These are phyloP conservation scores for Numenius arquata DNA, from an alignment of 2,113 vertebrate genomes.

Conservation along the genomic window DNA sequence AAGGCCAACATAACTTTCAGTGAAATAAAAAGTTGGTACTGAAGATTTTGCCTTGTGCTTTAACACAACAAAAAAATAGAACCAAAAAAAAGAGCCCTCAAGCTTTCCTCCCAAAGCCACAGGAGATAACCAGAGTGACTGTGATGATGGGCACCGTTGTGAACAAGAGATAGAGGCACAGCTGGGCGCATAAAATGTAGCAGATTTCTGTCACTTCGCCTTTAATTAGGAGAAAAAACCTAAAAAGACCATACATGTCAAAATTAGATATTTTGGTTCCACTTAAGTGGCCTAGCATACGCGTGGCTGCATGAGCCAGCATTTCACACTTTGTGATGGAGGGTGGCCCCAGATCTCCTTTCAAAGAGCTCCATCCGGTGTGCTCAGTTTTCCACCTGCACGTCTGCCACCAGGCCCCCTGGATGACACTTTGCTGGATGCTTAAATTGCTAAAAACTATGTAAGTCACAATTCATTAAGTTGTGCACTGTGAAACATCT, in stretches of 20 bases:
- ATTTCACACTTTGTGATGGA: not conserved
- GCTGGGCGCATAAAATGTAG: not conserved
- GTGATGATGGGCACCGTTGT: not conserved
- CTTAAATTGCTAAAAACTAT: slow-evolving; percentile 16
- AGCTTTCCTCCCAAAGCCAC: not conserved
- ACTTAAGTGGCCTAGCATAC: accelerated
- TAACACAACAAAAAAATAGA: not conserved
- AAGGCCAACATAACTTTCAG: not conserved
- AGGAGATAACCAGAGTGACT: accelerated
- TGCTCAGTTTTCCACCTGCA: not conserved
- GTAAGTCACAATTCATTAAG: not conserved
- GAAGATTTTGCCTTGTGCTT: not conserved
- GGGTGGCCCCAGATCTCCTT: not conserved
- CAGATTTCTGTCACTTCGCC: not conserved
- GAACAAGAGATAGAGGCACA: not conserved
- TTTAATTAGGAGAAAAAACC: not conserved
- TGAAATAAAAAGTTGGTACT: not conserved
- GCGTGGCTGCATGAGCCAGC: accelerated
- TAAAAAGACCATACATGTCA: not conserved
- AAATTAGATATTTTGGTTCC: not conserved
- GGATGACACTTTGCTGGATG: not conserved
- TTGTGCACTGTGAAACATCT: not conserved
- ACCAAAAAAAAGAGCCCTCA: not conserved
- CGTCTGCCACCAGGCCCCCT: not conserved
- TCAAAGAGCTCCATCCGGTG: not conserved